A percentile compares a stretch with the other conserved stretches of the same genome.
These are phyloP conservation scores for Leptothorax acervorum DNA, from an alignment of 2,888 invertebrate species.

Conservation along the genomic window DNA sequence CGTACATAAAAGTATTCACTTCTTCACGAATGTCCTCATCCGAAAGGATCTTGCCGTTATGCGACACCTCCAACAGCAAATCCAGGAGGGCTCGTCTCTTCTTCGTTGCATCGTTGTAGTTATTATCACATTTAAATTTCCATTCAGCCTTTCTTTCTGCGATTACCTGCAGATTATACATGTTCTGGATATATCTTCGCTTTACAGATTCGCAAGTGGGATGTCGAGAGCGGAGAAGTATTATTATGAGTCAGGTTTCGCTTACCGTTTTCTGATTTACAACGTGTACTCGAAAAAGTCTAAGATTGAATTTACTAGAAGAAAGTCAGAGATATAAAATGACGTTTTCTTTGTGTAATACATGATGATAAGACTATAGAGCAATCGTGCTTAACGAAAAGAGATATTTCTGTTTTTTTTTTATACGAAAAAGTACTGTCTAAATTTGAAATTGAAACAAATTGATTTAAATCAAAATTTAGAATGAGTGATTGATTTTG, in stretches of 20 bases:
- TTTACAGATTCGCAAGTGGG: neutral
- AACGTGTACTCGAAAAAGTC: neutral
- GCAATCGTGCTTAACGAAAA: no score
- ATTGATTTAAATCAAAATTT: neutral
- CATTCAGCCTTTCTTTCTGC: conserved; percentile 75
- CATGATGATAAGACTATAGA: no score
- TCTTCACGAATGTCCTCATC: conserved; percentile 83
- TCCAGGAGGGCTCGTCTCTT: conserved; percentile 86
- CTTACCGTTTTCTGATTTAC: neutral
- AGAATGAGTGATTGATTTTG: neutral
- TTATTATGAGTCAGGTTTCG: neutral
- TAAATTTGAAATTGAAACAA: neutral
- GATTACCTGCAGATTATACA: conserved; percentile 75
- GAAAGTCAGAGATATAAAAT: no score
- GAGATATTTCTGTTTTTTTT: neutral
- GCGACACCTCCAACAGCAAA: conserved; percentile 86
- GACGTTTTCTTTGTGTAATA: no score
- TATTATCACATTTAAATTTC: conserved; percentile 70
- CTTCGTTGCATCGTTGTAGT: conserved; percentile 70
- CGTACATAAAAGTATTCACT: conserved; percentile 85
- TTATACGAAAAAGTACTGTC: neutral
- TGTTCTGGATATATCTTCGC: neutral
- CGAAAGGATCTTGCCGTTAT: conserved; percentile 81
- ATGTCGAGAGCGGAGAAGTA: neutral
- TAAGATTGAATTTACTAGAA: no score